These are phyloP conservation scores for Chinchilla lanigera DNA, from an alignment of 2,113 vertebrate genomes.

Conservation along the genomic window DNA sequence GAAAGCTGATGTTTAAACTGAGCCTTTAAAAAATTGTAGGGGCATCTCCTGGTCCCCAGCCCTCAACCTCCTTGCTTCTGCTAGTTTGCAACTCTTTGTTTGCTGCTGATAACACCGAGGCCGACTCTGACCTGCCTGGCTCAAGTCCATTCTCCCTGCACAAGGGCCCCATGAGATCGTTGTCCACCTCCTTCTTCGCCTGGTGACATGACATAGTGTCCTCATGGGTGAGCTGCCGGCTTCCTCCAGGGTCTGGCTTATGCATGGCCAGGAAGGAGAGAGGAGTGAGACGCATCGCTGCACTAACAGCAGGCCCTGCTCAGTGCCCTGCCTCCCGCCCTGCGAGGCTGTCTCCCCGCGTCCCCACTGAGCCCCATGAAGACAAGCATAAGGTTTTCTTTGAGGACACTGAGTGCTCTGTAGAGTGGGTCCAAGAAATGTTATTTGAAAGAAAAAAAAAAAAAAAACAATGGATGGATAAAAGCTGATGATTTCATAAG, in stretches of 20 bases:
- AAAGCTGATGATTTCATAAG: background rate
- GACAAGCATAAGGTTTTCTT: background rate
- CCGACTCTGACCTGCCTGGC: background rate
- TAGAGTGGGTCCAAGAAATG: background rate
- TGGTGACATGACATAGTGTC: too few relatives aligned
- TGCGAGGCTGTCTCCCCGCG: background rate
- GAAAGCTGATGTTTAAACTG: background rate
- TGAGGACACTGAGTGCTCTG: background rate
- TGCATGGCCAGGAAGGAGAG: fast-evolving
- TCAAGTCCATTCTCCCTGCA: fast-evolving
- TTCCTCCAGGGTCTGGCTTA: background rate
- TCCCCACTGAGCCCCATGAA: background rate
- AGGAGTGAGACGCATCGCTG: fast-evolving
- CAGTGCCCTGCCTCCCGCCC: fast-evolving
- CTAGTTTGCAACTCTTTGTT: background rate
- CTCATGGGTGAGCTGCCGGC: background rate
- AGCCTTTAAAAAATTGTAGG: background rate
- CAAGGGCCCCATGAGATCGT: too few relatives aligned
- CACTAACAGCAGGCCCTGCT: fast-evolving
- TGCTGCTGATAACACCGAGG: fast-evolving
- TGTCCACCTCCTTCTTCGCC: background rate
- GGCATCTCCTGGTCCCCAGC: background rate
- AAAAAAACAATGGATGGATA: background rate
- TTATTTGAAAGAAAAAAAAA: background rate
- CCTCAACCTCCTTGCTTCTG: fast-evolving